These are phyloP conservation scores for Drosophila subobscura DNA, from an alignment of 1,140 invertebrate species.

Conservation along the genomic window DNA sequence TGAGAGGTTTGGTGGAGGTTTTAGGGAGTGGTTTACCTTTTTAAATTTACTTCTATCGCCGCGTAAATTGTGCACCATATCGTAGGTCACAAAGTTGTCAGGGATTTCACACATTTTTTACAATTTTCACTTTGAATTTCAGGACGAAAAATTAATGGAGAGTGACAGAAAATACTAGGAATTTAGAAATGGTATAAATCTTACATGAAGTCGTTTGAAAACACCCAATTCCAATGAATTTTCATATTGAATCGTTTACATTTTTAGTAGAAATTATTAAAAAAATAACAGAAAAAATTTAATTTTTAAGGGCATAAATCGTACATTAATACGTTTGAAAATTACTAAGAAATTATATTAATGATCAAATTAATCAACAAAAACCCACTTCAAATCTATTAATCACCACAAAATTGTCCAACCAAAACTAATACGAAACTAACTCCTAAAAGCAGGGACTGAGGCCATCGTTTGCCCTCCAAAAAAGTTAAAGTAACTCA, in stretches of 20 bases:
- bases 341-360: neutral
- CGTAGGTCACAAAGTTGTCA: conserved; percentile 46
- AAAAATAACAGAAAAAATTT: no score
- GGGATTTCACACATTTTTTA: conserved; percentile 44
- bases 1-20: neutral
- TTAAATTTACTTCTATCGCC: neutral
- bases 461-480: conserved; percentile 14
- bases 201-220: no score
- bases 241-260: no score
- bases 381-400: conserved; percentile 6
- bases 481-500: conserved; percentile 39
- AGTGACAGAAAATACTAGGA: neutral
- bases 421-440: conserved; percentile 40
- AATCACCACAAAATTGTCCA: conserved; percentile 27
- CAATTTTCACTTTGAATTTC: conserved; percentile 25
- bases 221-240: no score
- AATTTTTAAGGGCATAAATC: neutral
- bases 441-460: conserved; percentile 9
- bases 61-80: conserved; percentile 46
- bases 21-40: conserved; percentile 11
- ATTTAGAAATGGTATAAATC: no score
- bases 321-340: neutral
- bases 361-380: conserved; percentile 10
- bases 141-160: neutral
- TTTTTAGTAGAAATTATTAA: no score